phyloP scores from a whole-genome alignment of 92 coral and sea anemone genomes.

The Zoanthus gigantus region DNA sequence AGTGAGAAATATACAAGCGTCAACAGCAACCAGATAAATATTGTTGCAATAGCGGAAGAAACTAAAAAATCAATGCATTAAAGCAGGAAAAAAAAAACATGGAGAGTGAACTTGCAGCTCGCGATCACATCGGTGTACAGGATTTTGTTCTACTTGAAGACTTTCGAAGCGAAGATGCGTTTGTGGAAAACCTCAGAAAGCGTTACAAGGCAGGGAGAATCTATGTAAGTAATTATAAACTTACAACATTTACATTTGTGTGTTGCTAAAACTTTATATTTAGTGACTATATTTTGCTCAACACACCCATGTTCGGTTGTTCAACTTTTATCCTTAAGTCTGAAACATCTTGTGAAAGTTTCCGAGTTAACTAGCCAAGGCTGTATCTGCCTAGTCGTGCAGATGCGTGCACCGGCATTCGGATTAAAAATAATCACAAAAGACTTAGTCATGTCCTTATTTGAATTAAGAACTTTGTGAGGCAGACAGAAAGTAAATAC shows the following conservation, averaged over 20 bases:
- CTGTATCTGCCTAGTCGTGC: neutral
- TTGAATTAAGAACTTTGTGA: neutral
- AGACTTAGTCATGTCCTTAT: neutral
- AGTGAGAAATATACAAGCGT: neutral
- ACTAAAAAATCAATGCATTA: neutral
- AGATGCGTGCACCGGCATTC: neutral
- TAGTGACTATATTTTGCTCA: neutral
- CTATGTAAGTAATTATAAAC: constrained; percentile 77
- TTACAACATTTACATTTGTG: neutral
- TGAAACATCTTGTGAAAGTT: neutral
- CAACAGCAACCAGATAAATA: neutral
- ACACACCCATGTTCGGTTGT: constrained; percentile 8
- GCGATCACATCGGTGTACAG: constrained; percentile 96
- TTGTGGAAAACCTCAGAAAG: constrained; percentile 88
- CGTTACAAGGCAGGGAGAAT: constrained; percentile 94
- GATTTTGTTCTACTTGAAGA: constrained; percentile 97
- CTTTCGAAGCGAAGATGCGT: constrained; percentile 91
- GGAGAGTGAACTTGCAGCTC: constrained; percentile 95
- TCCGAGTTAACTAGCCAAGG: neutral
- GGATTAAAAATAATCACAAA: neutral
- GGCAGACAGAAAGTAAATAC: neutral
- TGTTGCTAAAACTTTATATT: constrained; percentile 16
- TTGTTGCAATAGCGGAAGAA: constrained; percentile 12
- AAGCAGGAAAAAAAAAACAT: constrained; percentile 49
- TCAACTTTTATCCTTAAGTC: neutral